phyloP scores from a whole-genome alignment of 2,888 invertebrate species.

The Nomada hirtipes region DNA sequence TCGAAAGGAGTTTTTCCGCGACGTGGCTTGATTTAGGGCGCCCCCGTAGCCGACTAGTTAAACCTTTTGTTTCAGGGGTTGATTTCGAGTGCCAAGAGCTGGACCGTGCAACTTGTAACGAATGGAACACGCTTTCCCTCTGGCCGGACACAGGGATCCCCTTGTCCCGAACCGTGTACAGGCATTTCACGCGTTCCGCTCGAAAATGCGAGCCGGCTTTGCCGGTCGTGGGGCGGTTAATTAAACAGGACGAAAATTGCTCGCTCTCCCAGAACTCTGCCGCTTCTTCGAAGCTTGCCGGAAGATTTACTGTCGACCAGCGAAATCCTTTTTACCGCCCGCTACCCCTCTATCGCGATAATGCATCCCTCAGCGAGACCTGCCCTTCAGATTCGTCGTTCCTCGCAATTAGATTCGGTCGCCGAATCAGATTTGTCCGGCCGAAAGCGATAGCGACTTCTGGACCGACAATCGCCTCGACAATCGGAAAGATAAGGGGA shows the following conservation, averaged over 20 bases:
- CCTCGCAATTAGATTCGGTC: constrained; percentile 23
- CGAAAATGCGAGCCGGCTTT: too few relatives aligned
- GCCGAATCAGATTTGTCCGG: constrained; percentile 31
- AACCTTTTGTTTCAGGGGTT: constrained; percentile 4
- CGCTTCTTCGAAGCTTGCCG: constrained; percentile 47
- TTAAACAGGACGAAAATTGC: constrained; percentile 57
- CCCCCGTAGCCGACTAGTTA: too few relatives aligned
- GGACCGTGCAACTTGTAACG: constrained; percentile 3
- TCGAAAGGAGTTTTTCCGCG: constrained; percentile 1
- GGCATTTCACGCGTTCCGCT: too few relatives aligned
- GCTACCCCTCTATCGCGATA: neutral
- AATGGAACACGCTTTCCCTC: neutral
- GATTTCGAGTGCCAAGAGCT: neutral
- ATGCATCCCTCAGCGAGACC: neutral
- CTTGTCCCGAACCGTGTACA: too few relatives aligned
- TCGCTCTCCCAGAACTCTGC: constrained; percentile 49
- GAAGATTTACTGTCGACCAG: constrained; percentile 63
- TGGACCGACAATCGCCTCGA: constrained; percentile 48
- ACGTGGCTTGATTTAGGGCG: neutral
- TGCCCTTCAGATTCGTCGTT: neutral
- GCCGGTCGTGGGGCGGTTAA: constrained; percentile 23
- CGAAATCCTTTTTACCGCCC: neutral
- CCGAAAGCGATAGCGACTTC: constrained; percentile 51
- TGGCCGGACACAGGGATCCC: too few relatives aligned
- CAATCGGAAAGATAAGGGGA: constrained; percentile 45